Evolutionary conservation across 2,797 vertebrate species (phyloP).

Genomic region (Eulemur coronatus): DNA sequence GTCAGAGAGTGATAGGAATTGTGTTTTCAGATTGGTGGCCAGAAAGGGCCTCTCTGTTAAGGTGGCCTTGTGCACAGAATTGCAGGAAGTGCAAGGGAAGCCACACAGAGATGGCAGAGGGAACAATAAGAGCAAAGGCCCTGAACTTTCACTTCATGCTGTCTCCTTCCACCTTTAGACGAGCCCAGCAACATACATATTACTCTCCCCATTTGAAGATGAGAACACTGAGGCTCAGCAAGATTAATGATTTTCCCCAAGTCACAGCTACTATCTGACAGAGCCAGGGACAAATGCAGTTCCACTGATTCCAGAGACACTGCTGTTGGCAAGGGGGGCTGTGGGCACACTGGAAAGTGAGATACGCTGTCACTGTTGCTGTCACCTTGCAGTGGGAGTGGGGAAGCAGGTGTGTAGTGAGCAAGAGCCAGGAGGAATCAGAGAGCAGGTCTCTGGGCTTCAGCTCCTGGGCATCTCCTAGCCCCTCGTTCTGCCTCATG

Average conservation of each 20-base stretch:
- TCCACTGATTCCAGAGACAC: background rate
- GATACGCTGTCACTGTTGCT: too few relatives aligned
- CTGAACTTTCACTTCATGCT: background rate
- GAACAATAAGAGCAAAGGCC: background rate
- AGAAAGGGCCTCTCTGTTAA: background rate
- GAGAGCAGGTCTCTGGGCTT: background rate
- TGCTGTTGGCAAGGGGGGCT: background rate
- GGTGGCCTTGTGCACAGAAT: background rate
- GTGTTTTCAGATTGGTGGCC: background rate
- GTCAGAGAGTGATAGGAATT: background rate
- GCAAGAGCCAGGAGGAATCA: background rate
- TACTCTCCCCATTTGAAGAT: background rate
- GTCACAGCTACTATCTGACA: accelerated
- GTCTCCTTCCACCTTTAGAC: background rate
- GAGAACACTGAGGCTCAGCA: background rate
- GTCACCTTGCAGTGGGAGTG: accelerated
- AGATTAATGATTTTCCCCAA: background rate
- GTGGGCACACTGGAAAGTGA: background rate
- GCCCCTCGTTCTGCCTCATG: background rate
- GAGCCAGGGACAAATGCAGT: background rate
- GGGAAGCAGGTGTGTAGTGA: accelerated
- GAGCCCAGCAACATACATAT: background rate
- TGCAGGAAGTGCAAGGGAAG: background rate
- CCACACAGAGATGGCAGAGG: background rate
- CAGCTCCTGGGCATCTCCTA: accelerated